Percentiles rank a stretch among this genome's conserved stretches.
phyloP scores from a whole-genome alignment of 2,797 vertebrate species.

The Borostomias antarcticus region DNA sequence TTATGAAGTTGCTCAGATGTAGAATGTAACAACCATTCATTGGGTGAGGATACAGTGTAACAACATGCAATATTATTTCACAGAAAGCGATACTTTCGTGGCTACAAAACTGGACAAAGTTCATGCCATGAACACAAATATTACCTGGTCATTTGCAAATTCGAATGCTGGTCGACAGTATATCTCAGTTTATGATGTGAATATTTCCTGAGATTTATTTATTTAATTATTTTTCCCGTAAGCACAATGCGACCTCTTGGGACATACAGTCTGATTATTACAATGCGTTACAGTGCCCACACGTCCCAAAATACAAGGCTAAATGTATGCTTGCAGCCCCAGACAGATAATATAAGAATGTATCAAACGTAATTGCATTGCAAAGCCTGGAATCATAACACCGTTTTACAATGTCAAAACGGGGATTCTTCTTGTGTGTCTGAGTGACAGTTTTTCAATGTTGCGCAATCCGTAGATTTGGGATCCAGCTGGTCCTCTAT shows the following conservation, averaged over 20 bases:
- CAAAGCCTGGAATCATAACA: conserved; percentile 17
- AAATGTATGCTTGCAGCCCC: not conserved
- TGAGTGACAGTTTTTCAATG: conserved; percentile 19
- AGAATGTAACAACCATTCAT: not conserved
- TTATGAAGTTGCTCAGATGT: not conserved
- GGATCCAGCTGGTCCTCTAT: conserved; percentile 39
- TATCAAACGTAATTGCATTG: not conserved
- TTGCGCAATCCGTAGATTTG: conserved; percentile 36
- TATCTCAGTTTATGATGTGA: too few species aligned
- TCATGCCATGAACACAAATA: not conserved
- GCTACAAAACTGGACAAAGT: not conserved
- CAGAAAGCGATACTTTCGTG: not conserved
- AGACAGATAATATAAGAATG: not conserved
- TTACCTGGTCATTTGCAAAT: not conserved
- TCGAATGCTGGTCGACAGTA: too few species aligned
- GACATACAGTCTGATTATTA: not conserved
- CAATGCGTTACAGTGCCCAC: not conserved
- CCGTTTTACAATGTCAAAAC: conserved; percentile 17
- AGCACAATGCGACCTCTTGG: not conserved
- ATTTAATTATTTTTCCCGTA: too few species aligned
- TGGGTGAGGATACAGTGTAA: not conserved
- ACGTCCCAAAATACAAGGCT: too few species aligned
- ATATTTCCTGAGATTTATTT: too few species aligned
- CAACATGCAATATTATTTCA: not conserved
- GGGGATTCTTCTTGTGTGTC: conserved; percentile 37